Conservation (phyloP, 2,888 invertebrate species). For the Zygogramma bicolorata region DNA sequence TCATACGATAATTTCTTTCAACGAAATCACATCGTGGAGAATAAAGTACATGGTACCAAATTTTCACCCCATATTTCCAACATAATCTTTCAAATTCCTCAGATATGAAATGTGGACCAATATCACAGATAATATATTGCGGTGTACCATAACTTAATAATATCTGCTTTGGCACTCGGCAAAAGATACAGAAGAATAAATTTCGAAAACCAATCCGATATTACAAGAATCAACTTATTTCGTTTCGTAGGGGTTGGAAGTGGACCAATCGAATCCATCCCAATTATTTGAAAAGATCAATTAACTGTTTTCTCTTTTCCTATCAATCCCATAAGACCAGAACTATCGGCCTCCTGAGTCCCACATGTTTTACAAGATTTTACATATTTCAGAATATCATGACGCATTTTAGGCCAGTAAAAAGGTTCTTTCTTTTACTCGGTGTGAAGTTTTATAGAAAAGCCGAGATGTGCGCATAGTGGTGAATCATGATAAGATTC, state of each 20-base stretch:
- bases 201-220: conserved; percentile 1
- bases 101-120: not conserved
- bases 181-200: not conserved
- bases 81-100: not conserved
- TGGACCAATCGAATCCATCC: not conserved
- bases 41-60: not conserved
- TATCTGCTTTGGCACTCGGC: not conserved
- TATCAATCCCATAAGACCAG: not conserved
- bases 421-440: not conserved
- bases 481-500: not conserved
- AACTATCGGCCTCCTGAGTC: not conserved
- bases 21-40: not conserved
- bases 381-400: not conserved
- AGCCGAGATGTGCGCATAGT: not conserved
- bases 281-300: not conserved
- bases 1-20: not conserved
- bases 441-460: not conserved
- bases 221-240: not conserved
- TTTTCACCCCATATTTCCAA: not conserved
- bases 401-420: not conserved
- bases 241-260: not conserved
- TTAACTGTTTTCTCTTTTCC: not conserved
- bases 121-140: not conserved
- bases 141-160: not conserved
- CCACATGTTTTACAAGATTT: not conserved